Base-by-base conservation (phyloP, 2,113 vertebrate species). In the Maccullochella peelii region DNA sequence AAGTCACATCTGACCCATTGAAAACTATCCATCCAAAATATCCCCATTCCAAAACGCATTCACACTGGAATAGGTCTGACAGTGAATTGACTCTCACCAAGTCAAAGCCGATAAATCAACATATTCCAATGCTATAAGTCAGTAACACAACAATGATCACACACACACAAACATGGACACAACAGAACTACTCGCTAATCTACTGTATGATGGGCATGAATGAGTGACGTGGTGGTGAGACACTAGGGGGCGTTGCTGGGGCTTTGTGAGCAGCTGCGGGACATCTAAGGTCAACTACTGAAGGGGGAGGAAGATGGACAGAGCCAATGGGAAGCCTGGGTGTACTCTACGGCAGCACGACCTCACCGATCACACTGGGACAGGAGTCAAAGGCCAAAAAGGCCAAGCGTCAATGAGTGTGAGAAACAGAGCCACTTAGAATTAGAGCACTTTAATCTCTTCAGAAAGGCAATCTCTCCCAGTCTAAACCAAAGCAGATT, bases 281-380 rank as follows among this genome's bases (percentile, higher is more conserved):
- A 89, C 83, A 85, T 85, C 91, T 92, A 92, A 82, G 89, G 90
- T 92, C 88, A 93, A 79, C 90, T 93, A 93, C 80, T 72, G 83
- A 73, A 57, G 42, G 50, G 57, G 21, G 71, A 44, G 55, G 86
- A 49, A 27, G 73, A 83, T 33, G 33, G 74, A 91, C 79, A 73
- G 84, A 88, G 86, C 70, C 82, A 88, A 88, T 84, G 79, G 77
- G 79, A 84, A 83, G 83, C 78, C 76, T 63, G n/a, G 47, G 75
- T 71, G 15, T 54, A 76, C 61, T 30, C 71, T 82, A 74, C 20
- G 40, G 75, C 85, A 83, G 78, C 89, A 87, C 85, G 75, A 87
- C 93, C 82, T 93, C 91, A 90, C 92, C 90, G 50, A 92, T 91
- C 93, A 93, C 92, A 83, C 74, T 3, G 30, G 63, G 75, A 61